These are phyloP conservation scores for Julus scanicus DNA, from an alignment of 2,888 invertebrate species.

Conservation along the genomic window DNA sequence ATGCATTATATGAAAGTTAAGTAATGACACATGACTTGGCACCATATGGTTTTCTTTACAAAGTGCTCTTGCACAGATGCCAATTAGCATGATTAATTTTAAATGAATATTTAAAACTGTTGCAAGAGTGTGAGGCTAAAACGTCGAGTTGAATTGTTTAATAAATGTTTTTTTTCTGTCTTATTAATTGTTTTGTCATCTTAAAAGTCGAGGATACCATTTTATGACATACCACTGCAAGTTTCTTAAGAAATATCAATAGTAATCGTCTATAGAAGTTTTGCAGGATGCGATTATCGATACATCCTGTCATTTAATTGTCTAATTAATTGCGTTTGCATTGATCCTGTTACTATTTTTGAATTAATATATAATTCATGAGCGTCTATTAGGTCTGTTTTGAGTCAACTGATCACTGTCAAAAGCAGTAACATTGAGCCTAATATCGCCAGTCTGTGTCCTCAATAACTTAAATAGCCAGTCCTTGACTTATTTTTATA, in stretches of 20 bases:
- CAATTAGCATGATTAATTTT: neutral
- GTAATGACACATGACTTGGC: neutral
- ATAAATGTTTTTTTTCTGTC: too few species aligned
- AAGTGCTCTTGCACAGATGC: neutral
- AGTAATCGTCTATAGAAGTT: too few species aligned
- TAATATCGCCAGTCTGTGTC: slow-evolving; percentile 23
- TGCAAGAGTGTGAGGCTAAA: neutral
- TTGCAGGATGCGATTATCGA: neutral
- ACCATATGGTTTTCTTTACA: neutral
- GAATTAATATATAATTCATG: neutral
- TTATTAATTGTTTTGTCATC: too few species aligned
- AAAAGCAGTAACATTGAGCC: neutral
- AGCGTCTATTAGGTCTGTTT: neutral
- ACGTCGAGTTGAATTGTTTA: neutral
- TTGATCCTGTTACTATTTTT: neutral
- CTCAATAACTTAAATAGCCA: slow-evolving; percentile 13
- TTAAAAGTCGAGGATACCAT: too few species aligned
- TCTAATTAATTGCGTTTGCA: neutral
- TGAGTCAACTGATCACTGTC: neutral
- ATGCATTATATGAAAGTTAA: neutral
- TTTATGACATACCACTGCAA: neutral
- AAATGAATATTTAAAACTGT: neutral
- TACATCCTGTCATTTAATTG: neutral
- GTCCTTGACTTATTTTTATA: neutral
- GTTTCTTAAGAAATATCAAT: neutral